These are phyloP conservation scores for Drosophila nigrodunni DNA, from an alignment of 1,140 invertebrate genomes.

Conservation along the genomic window DNA sequence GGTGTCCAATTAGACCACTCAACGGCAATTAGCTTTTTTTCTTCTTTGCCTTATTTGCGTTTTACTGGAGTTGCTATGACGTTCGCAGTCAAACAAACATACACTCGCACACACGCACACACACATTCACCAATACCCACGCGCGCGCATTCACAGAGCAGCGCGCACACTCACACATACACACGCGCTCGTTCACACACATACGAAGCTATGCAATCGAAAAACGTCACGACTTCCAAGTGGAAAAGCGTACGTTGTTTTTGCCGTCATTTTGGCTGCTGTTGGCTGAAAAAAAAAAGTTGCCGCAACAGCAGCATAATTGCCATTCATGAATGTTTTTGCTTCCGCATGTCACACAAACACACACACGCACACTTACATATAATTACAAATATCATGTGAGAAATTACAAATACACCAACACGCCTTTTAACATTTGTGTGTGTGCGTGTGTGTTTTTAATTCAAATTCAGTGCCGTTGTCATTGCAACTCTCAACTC, in stretches of 20 bases:
- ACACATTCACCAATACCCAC: conserved; percentile 15
- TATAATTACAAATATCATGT: conserved; percentile 30
- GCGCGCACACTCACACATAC: conserved; percentile 46
- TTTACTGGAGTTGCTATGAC: conserved; percentile 79
- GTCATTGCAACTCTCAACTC: conserved; percentile 15
- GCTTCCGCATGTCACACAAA: conserved; percentile 70
- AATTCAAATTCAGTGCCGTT: conserved; percentile 22
- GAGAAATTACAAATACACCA: conserved; percentile 31
- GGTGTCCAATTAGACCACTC: conserved; percentile 78
- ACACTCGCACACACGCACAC: conserved; percentile 15
- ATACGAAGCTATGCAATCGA: conserved; percentile 52
- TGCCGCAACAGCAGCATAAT: conserved; percentile 66
- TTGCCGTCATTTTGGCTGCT: conserved; percentile 52
- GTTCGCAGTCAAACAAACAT: conserved; percentile 51
- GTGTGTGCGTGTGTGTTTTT: conserved; percentile 16
- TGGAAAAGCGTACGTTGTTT: conserved; percentile 76
- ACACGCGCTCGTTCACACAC: conserved; percentile 28
- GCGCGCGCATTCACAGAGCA: conserved; percentile 27
- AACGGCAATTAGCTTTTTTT: conserved; percentile 75
- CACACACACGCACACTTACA: conserved; percentile 17
- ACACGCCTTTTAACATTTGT: not conserved
- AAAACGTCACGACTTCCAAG: conserved; percentile 81
- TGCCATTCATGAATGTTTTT: conserved; percentile 78
- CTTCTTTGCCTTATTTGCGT: conserved; percentile 69
- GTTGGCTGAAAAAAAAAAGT: conserved; percentile 62